Base-by-base conservation (phyloP, 2,797 vertebrate genomes). In the Sciurus carolinensis region DNA sequence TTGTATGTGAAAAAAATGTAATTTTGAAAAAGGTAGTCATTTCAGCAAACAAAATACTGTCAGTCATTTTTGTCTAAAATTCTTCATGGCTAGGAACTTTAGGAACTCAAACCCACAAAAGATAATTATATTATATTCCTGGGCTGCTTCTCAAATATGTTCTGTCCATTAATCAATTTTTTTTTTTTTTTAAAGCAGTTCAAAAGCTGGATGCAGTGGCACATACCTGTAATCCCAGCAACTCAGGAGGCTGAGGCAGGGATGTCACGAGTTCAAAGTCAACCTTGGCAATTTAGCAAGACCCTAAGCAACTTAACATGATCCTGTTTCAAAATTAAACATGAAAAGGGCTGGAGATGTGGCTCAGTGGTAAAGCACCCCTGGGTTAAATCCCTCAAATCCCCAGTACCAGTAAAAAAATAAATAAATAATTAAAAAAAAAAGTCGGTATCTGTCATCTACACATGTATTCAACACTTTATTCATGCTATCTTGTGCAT, bases 21-120 rank as follows among this genome's bases (percentile, higher is more conserved):
- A 33, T 44, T 59, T 86, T 93, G 30, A 91, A 83, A 26, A 71
- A 2, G 15, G 8, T 64, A 88, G 50, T 24, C 17, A 39, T 81
- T 91, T 95, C 73, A 82, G 28, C 30, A 86, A 73, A 86, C n/a
- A 39, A 14, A 47, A 79, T 75, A 62, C 15, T 73, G 47, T 67
- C 9, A 73, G 42, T 82, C 18, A 87, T 71, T 88, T 95, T 75
- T 39, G 52, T 66, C 36, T 85, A 81, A 90, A 84, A 79, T 79
- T 86, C 24, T 73, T 24, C 82, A 12, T 90, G 30, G 3, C 10
- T 69, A 88, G 52, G 57, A 92, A 42, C 1, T 64, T 77, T 13
- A 82, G 52, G 20, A 94, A 59, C 2, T 59, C 36, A 88, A 24
- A 62, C 2, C 54, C 77, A 62, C 20, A 94, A 93, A 85, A 91